Evolutionary conservation across 2,888 invertebrate species (phyloP).

Genomic region (Diabrotica balteata): DNA sequence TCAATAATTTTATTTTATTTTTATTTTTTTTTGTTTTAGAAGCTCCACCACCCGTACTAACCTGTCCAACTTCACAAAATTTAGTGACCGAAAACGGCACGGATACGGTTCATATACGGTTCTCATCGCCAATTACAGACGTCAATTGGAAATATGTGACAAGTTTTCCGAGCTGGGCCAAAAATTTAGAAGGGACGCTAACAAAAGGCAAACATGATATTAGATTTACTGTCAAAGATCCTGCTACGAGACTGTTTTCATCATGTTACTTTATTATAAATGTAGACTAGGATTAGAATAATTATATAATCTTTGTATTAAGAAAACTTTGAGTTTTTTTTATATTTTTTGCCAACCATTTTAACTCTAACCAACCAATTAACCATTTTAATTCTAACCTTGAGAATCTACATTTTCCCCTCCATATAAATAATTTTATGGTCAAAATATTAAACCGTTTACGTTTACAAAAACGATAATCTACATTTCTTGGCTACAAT

Average conservation of each 20-base stretch:
- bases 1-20: no score
- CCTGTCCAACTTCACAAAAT: slow-evolving; percentile 63
- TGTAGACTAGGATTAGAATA: slow-evolving; percentile 15
- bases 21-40: slow-evolving; percentile 23
- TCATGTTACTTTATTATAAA: slow-evolving; percentile 42
- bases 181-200: slow-evolving; percentile 61
- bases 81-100: slow-evolving; percentile 37
- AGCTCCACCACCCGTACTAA: slow-evolving; percentile 44
- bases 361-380: no score
- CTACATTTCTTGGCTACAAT: no score
- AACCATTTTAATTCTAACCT: no score
- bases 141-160: slow-evolving; percentile 64
- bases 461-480: no score
- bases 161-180: slow-evolving; percentile 63
- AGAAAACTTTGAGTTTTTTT: no score
- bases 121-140: slow-evolving; percentile 55
- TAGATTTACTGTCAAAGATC: slow-evolving; percentile 63
- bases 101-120: slow-evolving; percentile 48
- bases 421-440: no score
- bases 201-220: slow-evolving; percentile 62
- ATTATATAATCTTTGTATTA: no score
- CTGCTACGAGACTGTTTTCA: slow-evolving; percentile 57
- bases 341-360: no score
- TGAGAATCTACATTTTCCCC: no score
- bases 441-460: no score